Percentiles rank a stretch among this genome's conserved stretches.
Conservation (phyloP, 2,888 invertebrate genomes). For the Agelastica alni region DNA sequence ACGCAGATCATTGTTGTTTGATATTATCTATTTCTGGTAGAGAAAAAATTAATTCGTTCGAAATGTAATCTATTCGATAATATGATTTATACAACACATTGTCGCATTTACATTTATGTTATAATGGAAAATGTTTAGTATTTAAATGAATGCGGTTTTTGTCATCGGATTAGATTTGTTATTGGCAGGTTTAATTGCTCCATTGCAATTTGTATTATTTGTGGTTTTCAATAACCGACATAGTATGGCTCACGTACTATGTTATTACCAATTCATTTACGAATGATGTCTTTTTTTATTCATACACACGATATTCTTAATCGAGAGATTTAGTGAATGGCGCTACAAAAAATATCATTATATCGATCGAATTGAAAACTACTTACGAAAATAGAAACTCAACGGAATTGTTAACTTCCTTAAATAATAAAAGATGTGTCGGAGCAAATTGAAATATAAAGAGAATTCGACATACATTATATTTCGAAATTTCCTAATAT, state of each 20-base stretch:
- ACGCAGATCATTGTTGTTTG: too few species aligned
- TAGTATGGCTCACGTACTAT: constrained; percentile 13
- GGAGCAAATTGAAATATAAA: too few species aligned
- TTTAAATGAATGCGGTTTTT: constrained; percentile 14
- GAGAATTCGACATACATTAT: too few species aligned
- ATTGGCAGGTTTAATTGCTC: constrained; percentile 12
- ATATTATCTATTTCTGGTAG: too few species aligned
- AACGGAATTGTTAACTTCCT: too few species aligned
- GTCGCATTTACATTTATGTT: constrained; percentile 5
- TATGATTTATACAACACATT: constrained; percentile 5
- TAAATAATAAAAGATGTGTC: too few species aligned
- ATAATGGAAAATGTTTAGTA: constrained; percentile 9
- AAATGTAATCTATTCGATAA: constrained; percentile 6
- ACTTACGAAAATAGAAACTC: too few species aligned
- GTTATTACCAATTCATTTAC: neutral
- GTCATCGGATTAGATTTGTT: constrained; percentile 8
- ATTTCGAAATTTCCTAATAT: too few species aligned
- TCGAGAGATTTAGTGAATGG: neutral
- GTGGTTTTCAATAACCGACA: constrained; percentile 12
- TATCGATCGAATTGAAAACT: neutral
- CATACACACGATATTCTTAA: constrained; percentile 2
- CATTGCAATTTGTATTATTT: constrained; percentile 14
- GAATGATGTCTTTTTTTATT: constrained; percentile 1
- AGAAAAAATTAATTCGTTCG: too few species aligned
- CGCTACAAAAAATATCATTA: neutral